phyloP scores from a whole-genome alignment of 2,797 vertebrate genomes.

The Macroramphosus scolopax region DNA sequence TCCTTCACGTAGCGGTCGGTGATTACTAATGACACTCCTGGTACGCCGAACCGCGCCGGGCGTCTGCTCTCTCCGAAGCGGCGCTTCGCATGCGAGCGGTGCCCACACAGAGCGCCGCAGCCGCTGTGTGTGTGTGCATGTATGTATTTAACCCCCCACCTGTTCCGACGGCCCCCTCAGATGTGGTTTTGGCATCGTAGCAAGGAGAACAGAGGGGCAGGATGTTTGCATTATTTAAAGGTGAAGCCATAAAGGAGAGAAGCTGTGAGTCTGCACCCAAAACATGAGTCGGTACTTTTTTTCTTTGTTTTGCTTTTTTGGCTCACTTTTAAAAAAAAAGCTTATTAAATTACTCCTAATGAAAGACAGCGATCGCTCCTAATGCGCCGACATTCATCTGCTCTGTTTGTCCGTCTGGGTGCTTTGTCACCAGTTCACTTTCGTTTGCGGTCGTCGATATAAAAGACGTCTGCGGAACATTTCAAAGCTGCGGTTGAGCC shows the following conservation, averaged over 20 bases:
- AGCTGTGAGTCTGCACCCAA: constrained; percentile 52
- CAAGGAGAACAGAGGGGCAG: constrained; percentile 48
- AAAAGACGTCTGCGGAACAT: too few species aligned
- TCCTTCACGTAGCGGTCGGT: constrained; percentile 22
- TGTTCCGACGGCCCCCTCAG: constrained; percentile 58
- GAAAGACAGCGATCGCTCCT: constrained; percentile 45
- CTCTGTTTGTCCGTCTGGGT: constrained; percentile 26
- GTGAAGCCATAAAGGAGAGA: constrained; percentile 69
- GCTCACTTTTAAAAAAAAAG: constrained; percentile 65
- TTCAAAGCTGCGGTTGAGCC: too few species aligned
- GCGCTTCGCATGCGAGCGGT: constrained; percentile 55
- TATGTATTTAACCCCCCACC: constrained; percentile 57
- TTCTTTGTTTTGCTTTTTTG: constrained; percentile 44
- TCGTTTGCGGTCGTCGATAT: constrained; percentile 17
- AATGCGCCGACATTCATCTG: constrained; percentile 23
- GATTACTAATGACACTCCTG: constrained; percentile 41
- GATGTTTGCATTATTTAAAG: constrained; percentile 67
- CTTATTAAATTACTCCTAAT: constrained; percentile 65
- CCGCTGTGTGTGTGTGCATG: constrained; percentile 25
- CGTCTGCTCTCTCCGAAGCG: constrained; percentile 33
- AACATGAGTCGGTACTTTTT: constrained; percentile 44
- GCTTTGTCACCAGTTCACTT: constrained; percentile 40
- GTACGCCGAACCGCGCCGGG: constrained; percentile 35
- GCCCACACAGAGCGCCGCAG: constrained; percentile 44
- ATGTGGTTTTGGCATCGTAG: constrained; percentile 71